Base-by-base conservation (phyloP, 2,113 vertebrate species). In the Megatriorchis doriae region DNA sequence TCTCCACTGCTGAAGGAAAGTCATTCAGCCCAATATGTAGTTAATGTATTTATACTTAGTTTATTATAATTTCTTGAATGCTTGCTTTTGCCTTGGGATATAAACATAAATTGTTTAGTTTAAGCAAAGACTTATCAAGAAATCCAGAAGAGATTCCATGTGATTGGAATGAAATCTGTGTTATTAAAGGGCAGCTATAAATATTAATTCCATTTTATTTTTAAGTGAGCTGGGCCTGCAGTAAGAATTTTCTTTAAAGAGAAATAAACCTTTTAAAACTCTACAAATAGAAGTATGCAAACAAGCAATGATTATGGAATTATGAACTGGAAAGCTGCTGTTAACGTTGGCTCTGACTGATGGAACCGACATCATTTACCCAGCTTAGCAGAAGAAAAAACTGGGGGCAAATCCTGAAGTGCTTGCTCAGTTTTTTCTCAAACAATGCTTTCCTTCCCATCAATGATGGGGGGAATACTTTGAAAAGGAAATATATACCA, bases 121-220 rank as follows among this genome's bases (percentile, higher is more conserved):
- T 94, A 81, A 92, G 29, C 43, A 55, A 67, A 77, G 72, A 56
- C 34, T 92, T 96, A 72, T 26, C 40, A 83, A 72, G 59, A 96
- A 93, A 93, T 86, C 79, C 71, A 88, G 38, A 72, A 78, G 56
- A 89, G 43, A 73, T 81, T 93, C 15, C 14, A 7, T 75, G 40
- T 89, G 66, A 79, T 53, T 9, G 4, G 34, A 86, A 89, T 72
- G 82, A 93, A 93, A 83, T 74, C 38, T 93, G 11, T 74, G 31
- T 62, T 94, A 36, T 94, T 92, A 86, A 93, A 81, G 31, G 83
- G 38, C 27, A 90, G 32, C 65, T 90, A 86, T 80, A 90, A 92
- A 86, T 96, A 97, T 81, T 89, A 93, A 92, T 96, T 96, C 10
- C 6, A 32, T 74, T 95, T 95, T 66, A 86, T 80, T 92, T 93